A percentile compares a stretch with the other conserved stretches of the same genome.
Conservation (phyloP, 2,888 invertebrate genomes). For the Amblyjoppa proteus region DNA sequence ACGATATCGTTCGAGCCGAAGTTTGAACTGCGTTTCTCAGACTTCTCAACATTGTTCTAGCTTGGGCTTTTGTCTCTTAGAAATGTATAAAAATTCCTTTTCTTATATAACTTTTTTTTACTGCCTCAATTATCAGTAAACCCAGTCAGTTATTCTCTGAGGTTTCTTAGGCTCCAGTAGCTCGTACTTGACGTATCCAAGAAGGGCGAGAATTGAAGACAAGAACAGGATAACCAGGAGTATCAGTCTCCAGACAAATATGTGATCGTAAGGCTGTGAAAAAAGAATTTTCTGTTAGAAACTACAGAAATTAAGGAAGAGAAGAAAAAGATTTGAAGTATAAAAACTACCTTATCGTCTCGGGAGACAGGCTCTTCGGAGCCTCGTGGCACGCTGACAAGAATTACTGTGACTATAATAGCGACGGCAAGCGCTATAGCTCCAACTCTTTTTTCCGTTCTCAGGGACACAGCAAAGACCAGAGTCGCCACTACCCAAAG, state of each 20-base stretch:
- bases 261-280: constrained; percentile 86
- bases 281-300: constrained; percentile 68
- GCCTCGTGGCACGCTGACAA: constrained; percentile 88
- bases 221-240: constrained; percentile 84
- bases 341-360: constrained; percentile 85
- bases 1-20: constrained; percentile 77
- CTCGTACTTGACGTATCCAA: constrained; percentile 85
- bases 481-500: constrained; percentile 89
- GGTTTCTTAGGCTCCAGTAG: constrained; percentile 85
- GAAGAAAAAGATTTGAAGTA: background rate
- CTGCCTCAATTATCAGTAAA: constrained; percentile 60
- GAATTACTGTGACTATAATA: constrained; percentile 86
- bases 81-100: constrained; percentile 2
- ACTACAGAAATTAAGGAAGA: constrained; percentile 61
- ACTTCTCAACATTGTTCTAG: constrained; percentile 81
- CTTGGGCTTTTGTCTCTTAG: constrained; percentile 33
- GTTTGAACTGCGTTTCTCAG: constrained; percentile 71
- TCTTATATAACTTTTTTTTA: constrained; percentile 27
- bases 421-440: constrained; percentile 87
- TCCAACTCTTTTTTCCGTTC: constrained; percentile 89
- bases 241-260: constrained; percentile 86
- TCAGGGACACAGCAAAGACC: constrained; percentile 88
- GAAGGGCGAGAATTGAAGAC: constrained; percentile 85
- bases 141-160: constrained; percentile 84
- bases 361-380: constrained; percentile 81